phyloP scores from a whole-genome alignment of 2,888 invertebrate genomes.

The Prosapia bicincta region DNA sequence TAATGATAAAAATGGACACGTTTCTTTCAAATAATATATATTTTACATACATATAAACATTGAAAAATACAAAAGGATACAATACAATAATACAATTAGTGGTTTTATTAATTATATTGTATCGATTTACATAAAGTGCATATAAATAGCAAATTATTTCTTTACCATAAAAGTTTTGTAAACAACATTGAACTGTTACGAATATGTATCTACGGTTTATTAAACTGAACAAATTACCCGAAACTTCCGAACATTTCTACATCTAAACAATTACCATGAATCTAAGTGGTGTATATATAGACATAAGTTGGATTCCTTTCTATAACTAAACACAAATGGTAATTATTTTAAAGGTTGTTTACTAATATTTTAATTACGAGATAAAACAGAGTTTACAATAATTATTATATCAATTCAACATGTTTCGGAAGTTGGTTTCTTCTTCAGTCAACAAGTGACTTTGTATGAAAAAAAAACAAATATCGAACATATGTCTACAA shows the following conservation, averaged over 20 bases:
- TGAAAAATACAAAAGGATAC: slow-evolving; percentile 28
- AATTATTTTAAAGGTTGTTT: no score
- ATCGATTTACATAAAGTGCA: neutral
- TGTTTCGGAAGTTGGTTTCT: no score
- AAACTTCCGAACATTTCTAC: neutral
- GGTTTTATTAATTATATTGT: neutral
- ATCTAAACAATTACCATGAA: neutral
- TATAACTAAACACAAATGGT: no score
- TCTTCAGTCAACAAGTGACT: neutral
- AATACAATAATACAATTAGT: neutral
- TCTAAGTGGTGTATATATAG: no score
- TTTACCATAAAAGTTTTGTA: neutral
- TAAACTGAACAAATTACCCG: neutral
- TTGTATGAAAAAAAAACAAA: no score
- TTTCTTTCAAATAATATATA: neutral
- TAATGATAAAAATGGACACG: no score
- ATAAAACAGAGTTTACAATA: no score
- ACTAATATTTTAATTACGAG: no score
- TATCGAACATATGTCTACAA: no score
- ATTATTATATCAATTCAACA: no score
- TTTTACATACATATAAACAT: slow-evolving; percentile 25
- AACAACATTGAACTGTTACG: neutral
- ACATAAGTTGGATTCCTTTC: no score
- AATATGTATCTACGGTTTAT: neutral
- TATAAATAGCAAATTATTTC: neutral